phyloP scores from a whole-genome alignment of 1,140 invertebrate species.

The Sitobion miscanthi region DNA sequence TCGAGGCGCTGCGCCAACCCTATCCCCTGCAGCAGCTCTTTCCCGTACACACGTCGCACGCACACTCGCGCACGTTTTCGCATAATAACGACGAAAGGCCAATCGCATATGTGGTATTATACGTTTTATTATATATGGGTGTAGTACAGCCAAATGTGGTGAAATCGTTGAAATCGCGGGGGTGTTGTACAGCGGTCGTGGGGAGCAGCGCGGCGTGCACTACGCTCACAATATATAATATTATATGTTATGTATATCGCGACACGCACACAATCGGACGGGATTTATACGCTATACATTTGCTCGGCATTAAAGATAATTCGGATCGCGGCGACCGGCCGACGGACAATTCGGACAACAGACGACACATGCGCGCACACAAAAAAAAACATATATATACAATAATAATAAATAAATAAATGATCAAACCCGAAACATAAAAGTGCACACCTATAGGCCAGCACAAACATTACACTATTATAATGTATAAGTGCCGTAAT shows the following conservation, averaged over 20 bases:
- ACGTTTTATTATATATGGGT: background rate
- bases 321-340: conserved; percentile 38
- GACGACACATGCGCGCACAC: background rate
- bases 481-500: conserved; percentile 27
- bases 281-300: conserved; percentile 44
- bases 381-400: background rate
- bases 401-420: conserved; percentile 7
- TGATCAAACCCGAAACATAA: background rate
- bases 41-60: background rate
- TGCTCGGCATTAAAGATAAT: conserved; percentile 47
- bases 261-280: conserved; percentile 33
- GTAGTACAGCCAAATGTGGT: background rate
- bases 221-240: background rate
- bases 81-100: conserved; percentile 14
- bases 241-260: background rate
- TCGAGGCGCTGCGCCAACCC: conserved; percentile 9
- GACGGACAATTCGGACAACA: conserved; percentile 28
- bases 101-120: background rate
- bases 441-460: background rate
- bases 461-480: background rate
- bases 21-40: background rate
- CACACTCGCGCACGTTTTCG: background rate
- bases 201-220: background rate
- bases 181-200: background rate
- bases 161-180: conserved; percentile 15